Evolutionary conservation across 2,113 vertebrate species (phyloP).

Genomic region (Lagopus muta): DNA sequence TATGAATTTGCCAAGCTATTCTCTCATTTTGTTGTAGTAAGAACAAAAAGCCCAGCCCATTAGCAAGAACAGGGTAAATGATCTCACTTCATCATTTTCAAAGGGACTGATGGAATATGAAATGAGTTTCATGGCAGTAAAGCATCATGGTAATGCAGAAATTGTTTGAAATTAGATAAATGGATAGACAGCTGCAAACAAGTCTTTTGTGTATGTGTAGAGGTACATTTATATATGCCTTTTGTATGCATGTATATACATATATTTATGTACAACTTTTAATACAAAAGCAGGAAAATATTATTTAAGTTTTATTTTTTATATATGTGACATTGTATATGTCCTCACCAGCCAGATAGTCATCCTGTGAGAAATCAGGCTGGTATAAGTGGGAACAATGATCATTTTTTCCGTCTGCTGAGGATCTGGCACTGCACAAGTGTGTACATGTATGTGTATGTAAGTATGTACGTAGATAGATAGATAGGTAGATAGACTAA

Average conservation of each 20-base stretch:
- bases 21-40: conserved; percentile 57
- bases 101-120: conserved; percentile 76
- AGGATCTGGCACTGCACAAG: neutral
- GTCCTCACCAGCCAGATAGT: neutral
- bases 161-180: conserved; percentile 60
- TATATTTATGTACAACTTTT: neutral
- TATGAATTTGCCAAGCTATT: conserved; percentile 42
- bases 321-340: neutral
- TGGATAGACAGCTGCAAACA: neutral
- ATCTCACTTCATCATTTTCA: conserved; percentile 77
- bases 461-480: neutral
- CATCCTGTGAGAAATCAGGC: neutral
- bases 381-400: neutral
- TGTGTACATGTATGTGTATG: too few relatives aligned
- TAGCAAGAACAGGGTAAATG: conserved; percentile 69
- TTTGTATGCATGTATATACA: neutral
- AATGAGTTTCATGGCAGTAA: conserved; percentile 72
- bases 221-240: neutral
- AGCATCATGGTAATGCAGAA: conserved; percentile 40
- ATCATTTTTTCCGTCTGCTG: neutral
- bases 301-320: neutral
- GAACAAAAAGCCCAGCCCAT: conserved; percentile 67
- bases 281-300: neutral
- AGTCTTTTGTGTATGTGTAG: neutral
- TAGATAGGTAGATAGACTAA: neutral